Base-by-base conservation (phyloP, 2,113 vertebrate genomes). In the Mionectes macconnelli region DNA sequence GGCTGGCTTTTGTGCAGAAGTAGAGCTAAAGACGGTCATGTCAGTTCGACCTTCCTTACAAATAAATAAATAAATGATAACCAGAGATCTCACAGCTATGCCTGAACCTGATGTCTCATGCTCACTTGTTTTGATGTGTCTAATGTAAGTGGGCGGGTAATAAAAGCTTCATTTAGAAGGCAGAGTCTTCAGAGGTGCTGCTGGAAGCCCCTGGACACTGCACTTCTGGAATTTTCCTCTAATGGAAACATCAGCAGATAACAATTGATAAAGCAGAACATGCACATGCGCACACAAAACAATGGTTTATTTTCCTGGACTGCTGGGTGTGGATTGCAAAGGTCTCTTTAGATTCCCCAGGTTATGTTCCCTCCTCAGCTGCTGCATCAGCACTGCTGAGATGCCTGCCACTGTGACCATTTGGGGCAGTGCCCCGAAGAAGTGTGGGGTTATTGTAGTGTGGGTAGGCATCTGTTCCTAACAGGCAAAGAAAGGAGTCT, bases 131-230 rank as follows among this genome's bases (percentile, higher is more conserved):
- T 96, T 90, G 89, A 94, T 87, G 73, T 78, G 66, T 59, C 92
- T 96, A 80, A 95, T 90, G 85, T 84, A 86, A 96, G 92, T 96
- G 91, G 87, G 94, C 0, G 62, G 91, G 84, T 83, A 95, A 88
- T 91, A 88, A 95, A 96, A 95, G 62, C 87, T 94, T 96, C 87
- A 87, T 94, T 97, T 94, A 91, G 79, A 91, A 90, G 68, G 47
- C 31, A 78, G 40, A 5, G 0, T 80, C 76, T 84, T 89, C 91
- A 79, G 33, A 39, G 6, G 83, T 35, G 0, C 87, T 82, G 79
- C 82, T 96, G 90, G 92, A 89, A 94, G 62, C 69, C 88, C 69
- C 47, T 84, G 94, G 92, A 96, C 17, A 4, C 75, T 79, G 55
- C 69, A 82, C 47, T 94, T 96, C 89, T 93, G 87, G 89, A 96